Evolutionary conservation across 2,888 invertebrate genomes (phyloP), one percentile per base, ranked within the genome.

Genomic region (Eristalinus aeneus): DNA sequence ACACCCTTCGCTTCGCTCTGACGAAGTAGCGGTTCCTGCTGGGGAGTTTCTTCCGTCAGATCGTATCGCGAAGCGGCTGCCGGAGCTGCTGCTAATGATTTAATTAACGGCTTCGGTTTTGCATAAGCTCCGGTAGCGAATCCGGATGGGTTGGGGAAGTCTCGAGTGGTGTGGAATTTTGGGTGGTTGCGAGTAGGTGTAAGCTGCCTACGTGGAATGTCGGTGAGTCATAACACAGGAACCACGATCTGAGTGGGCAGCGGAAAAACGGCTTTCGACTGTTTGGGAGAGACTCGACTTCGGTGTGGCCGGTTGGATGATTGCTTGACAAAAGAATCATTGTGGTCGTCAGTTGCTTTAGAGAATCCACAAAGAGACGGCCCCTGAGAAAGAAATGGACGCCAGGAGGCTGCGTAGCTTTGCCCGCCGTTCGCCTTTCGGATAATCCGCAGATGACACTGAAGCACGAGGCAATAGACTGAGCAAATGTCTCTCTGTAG

Each of bases 101-200:
- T 84, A 84, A 84, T 84, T 84, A 79, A 27, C 71, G 23, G 67
- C 75, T 80, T 80, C 71, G 23, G 67, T 71, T 80, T 80, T 84
- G 75, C 84, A 79, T 74, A 84, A 79, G 74, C 71, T 8, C 46
- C 46, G 34, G 8, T 34, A 9, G 63, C 67, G 84, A 79, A 74
- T 84, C 71, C 84, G 71, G 79, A 27, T 84, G 72, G 71, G 36
- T 73, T 74, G 61, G 68, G 72, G 68, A 27, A 73, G 73, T 83
- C 83, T 73, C 46, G 16, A 46, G 46, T 16, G 6, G 34, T 77
- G 46, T 16, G 46, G 27, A 39, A 10, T 56, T 65, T 46, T 69
- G 12, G 23, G 10, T 27, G 11, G 16, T 0, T 2, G 6, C 8
- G 32, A 23, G 68, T 83, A 68, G 78, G 68, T 10, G 32, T 16